A percentile compares a stretch with the other conserved stretches of the same genome.
phyloP scores from a whole-genome alignment of 2,113 vertebrate genomes.

The Irena cyanogastra region DNA sequence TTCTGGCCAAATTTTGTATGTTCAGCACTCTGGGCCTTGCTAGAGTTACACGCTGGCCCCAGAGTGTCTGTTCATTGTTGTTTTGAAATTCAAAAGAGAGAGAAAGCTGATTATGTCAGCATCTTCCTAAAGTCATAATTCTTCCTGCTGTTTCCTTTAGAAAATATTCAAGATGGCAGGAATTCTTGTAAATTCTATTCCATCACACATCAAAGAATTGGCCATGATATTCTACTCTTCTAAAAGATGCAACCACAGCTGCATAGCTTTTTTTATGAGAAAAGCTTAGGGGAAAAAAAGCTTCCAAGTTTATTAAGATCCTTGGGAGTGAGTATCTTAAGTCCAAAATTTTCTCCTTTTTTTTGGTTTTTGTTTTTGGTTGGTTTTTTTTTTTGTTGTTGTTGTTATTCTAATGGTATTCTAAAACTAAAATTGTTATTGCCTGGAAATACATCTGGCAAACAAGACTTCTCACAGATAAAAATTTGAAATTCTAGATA shows the following conservation, averaged over 20 bases:
- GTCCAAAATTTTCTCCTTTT: background rate
- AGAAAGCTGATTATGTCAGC: background rate
- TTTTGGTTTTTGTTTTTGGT: too few species aligned
- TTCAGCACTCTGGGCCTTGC: background rate
- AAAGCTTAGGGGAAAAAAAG: background rate
- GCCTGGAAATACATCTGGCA: background rate
- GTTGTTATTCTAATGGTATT: background rate
- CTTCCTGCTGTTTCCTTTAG: background rate
- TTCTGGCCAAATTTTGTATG: background rate
- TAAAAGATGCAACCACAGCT: background rate
- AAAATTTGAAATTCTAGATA: background rate
- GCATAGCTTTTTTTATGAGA: background rate
- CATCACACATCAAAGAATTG: background rate
- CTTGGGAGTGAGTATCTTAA: background rate
- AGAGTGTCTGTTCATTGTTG: background rate
- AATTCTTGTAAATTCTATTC: slow-evolving; percentile 2
- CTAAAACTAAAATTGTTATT: background rate
- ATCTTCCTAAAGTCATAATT: background rate
- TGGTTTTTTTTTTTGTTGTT: background rate
- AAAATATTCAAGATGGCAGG: background rate
- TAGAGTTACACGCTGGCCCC: background rate
- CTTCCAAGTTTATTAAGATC: background rate
- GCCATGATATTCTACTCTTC: background rate
- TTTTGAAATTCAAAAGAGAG: background rate
- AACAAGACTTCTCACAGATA: background rate